Percentiles rank a stretch among this genome's conserved stretches.
Evolutionary conservation across 2,888 invertebrate species (phyloP).

Genomic region (Conomelus anceps): DNA sequence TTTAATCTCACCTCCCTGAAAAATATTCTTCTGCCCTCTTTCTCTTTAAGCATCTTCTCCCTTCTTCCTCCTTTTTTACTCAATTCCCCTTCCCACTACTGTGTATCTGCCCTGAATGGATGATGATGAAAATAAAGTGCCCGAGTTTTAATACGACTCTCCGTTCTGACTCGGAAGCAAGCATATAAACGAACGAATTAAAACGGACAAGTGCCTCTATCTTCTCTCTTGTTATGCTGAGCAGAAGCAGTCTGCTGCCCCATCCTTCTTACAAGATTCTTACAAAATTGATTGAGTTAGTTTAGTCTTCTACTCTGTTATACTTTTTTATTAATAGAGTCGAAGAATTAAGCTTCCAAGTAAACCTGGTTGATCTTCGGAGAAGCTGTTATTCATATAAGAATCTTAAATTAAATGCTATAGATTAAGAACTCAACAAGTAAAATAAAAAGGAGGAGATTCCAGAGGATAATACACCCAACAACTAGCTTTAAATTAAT

Average conservation of each 20-base stretch:
- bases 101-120: not conserved
- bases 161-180: not conserved
- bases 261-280: not conserved
- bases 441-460: too few species aligned
- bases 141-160: not conserved
- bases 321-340: not conserved
- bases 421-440: too few species aligned
- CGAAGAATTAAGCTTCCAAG: not conserved
- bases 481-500: too few species aligned
- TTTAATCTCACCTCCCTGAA: not conserved
- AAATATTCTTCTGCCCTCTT: not conserved
- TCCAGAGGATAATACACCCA: too few species aligned
- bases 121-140: not conserved
- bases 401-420: not conserved
- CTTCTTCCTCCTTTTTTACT: not conserved
- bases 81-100: not conserved
- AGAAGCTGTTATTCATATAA: not conserved
- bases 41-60: too few species aligned
- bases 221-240: not conserved
- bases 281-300: not conserved
- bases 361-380: not conserved
- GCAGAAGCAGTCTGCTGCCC: not conserved
- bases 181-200: not conserved
- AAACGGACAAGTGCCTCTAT: not conserved
- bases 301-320: not conserved